These are phyloP conservation scores for Lepilemur ruficaudatus DNA, from an alignment of 2,797 vertebrate genomes.

Conservation along the genomic window DNA sequence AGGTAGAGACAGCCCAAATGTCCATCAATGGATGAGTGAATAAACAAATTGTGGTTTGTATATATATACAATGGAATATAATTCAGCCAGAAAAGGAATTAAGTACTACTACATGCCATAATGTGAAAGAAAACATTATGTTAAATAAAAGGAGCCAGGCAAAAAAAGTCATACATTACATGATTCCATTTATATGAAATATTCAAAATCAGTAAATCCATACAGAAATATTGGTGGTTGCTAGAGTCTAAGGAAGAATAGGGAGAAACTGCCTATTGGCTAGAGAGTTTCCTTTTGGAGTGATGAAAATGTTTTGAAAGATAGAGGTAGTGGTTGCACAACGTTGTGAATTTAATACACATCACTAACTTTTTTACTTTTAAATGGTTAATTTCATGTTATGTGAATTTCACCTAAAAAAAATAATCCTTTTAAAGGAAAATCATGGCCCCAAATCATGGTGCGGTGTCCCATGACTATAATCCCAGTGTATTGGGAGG, in stretches of 20 bases:
- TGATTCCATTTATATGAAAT: not conserved
- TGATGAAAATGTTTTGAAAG: not conserved
- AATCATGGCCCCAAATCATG: not conserved
- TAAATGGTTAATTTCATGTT: not conserved
- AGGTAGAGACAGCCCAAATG: not conserved
- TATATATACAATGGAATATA: not conserved
- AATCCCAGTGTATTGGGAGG: not conserved
- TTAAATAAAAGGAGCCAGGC: not conserved
- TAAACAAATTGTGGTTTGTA: not conserved
- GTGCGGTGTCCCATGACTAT: accelerated
- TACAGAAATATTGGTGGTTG: not conserved
- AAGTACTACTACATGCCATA: not conserved
- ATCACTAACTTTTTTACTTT: not conserved
- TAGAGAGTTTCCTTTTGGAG: not conserved
- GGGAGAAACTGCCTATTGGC: not conserved
- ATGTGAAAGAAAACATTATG: not conserved
- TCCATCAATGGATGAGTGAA: not conserved
- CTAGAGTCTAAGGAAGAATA: not conserved
- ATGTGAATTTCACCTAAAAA: not conserved
- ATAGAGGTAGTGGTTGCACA: not conserved
- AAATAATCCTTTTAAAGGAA: not conserved
- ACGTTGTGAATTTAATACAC: not conserved
- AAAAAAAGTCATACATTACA: not conserved
- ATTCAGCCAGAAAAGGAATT: not conserved
- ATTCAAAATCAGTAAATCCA: not conserved